phyloP scores from a whole-genome alignment of 2,113 vertebrate genomes.

The Anhinga rufa region DNA sequence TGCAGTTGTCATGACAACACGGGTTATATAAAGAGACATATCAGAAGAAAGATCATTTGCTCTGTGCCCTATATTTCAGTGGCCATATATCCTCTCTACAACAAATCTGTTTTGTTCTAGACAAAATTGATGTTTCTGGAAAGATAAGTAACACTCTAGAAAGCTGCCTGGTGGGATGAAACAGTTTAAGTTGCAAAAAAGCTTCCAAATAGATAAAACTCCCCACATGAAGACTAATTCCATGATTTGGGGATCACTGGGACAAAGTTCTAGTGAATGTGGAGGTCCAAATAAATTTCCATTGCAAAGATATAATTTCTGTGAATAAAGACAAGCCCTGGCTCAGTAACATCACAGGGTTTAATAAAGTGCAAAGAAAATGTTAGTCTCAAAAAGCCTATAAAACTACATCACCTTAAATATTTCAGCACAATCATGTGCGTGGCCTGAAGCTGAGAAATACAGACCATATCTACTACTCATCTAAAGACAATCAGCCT shows the following conservation, averaged over 20 bases:
- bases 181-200: background rate
- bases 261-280: background rate
- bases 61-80: background rate
- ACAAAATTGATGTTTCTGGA: background rate
- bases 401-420: background rate
- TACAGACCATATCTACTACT: background rate
- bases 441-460: background rate
- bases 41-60: constrained; percentile 42
- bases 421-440: background rate
- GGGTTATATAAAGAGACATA: constrained; percentile 33
- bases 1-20: constrained; percentile 50
- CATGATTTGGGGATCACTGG: background rate
- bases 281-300: background rate
- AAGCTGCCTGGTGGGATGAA: background rate
- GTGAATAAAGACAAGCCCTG: background rate
- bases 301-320: background rate
- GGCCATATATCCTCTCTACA: background rate
- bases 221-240: background rate
- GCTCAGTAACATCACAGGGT: background rate
- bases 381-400: background rate
- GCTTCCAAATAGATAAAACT: background rate
- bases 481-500: background rate
- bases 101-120: background rate
- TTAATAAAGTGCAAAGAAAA: background rate
- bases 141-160: background rate